phyloP scores from a whole-genome alignment of 2,113 vertebrate genomes.

The Melanocharis versteri region DNA sequence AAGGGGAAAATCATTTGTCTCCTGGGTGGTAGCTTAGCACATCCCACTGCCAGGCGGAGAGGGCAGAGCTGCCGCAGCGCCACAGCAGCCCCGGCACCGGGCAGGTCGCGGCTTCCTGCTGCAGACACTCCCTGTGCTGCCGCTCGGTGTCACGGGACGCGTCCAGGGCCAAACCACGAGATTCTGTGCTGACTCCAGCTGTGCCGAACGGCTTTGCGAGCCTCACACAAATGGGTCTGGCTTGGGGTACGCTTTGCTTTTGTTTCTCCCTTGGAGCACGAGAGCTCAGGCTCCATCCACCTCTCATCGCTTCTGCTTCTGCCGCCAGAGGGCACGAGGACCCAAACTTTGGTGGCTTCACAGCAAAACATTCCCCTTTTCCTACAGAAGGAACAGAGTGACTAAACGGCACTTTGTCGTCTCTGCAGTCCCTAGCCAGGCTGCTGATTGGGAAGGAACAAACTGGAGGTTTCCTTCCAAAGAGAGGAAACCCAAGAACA shows the following conservation, averaged over 20 bases:
- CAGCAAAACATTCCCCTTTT: rapidly evolving
- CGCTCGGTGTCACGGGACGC: too few relatives aligned
- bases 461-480: background rate
- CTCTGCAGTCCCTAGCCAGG: background rate
- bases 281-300: background rate
- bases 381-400: background rate
- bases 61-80: background rate
- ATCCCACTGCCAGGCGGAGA: background rate
- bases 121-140: too few relatives aligned
- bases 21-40: background rate
- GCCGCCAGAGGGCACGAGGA: background rate
- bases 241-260: too few relatives aligned
- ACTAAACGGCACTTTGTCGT: background rate
- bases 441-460: background rate
- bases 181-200: too few relatives aligned
- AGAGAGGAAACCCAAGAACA: background rate
- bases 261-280: too few relatives aligned
- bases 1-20: background rate
- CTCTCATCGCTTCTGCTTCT: background rate
- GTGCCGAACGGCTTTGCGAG: too few relatives aligned
- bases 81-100: background rate
- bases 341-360: background rate
- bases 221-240: too few relatives aligned
- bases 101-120: too few relatives aligned
- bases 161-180: too few relatives aligned